Conservation (phyloP, 1,140 invertebrate genomes). For the Acromyrmex echinatior region DNA sequence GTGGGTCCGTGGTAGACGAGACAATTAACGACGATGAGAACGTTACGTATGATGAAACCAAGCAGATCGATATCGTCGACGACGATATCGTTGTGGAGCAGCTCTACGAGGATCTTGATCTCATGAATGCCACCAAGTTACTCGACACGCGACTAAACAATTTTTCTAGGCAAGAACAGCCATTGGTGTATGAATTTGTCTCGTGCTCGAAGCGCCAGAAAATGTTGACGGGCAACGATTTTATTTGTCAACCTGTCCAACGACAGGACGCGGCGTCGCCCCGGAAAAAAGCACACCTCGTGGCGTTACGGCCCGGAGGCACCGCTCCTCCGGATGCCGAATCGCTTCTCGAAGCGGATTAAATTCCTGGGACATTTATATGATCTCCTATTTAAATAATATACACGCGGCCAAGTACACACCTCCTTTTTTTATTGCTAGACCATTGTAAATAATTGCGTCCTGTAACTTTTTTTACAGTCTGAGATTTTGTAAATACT, state of each 20-base stretch:
- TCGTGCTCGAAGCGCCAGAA: conserved; percentile 83
- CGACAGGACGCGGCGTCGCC: conserved; percentile 72
- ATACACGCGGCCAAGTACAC: conserved; percentile 17
- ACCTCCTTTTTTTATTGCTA: conserved; percentile 22
- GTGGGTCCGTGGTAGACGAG: conserved; percentile 75
- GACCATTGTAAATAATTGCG: conserved; percentile 40
- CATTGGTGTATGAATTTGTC: conserved; percentile 81
- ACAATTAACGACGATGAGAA: conserved; percentile 39
- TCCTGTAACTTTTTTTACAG: conserved; percentile 30
- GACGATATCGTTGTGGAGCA: conserved; percentile 78
- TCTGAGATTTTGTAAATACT: conserved; percentile 40
- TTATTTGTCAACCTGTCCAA: conserved; percentile 84
- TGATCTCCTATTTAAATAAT: conserved; percentile 26
- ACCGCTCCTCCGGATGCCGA: conserved; percentile 72
- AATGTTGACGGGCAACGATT: conserved; percentile 82
- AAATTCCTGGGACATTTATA: conserved; percentile 20
- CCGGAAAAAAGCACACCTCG: conserved; percentile 80
- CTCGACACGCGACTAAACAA: conserved; percentile 84
- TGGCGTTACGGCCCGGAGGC: conserved; percentile 79
- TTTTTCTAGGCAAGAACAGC: conserved; percentile 76
- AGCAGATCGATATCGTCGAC: conserved; percentile 84
- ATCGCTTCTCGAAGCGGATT: conserved; percentile 84
- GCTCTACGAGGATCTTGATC: conserved; percentile 87
- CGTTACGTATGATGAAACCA: conserved; percentile 86
- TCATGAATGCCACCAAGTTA: conserved; percentile 86